Conservation (phyloP, 2,888 invertebrate species). For the Andrena hattorfiana region DNA sequence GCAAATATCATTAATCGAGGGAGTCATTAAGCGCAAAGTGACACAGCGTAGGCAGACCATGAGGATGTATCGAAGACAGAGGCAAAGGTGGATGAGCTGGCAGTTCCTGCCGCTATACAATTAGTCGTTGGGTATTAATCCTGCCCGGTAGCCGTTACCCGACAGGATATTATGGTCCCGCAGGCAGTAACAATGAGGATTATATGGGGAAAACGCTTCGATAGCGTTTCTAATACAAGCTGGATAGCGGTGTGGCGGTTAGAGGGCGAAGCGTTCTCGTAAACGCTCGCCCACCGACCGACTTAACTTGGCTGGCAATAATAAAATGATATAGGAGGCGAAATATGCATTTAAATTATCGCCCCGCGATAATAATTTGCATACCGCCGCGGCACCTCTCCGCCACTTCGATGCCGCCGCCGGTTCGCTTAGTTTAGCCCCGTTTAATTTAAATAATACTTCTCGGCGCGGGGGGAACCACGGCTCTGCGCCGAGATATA, state of each 20-base stretch:
- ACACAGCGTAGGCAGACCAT: conserved; percentile 49
- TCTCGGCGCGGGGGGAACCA: conserved; percentile 77
- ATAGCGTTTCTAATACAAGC: conserved; percentile 81
- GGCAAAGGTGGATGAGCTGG: conserved; percentile 71
- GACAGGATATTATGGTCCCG: conserved; percentile 80
- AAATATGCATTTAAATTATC: conserved; percentile 86
- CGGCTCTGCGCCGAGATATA: conserved; percentile 82
- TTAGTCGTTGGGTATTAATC: conserved; percentile 80
- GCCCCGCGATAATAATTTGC: conserved; percentile 85
- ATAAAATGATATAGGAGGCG: conserved; percentile 85
- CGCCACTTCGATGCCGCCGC: conserved; percentile 74
- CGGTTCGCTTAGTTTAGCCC: conserved; percentile 85
- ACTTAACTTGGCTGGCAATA: conserved; percentile 84
- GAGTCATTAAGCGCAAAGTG: conserved; percentile 57
- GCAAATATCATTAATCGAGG: conserved; percentile 59
- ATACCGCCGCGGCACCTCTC: conserved; percentile 81
- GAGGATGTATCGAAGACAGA: conserved; percentile 65
- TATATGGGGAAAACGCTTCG: conserved; percentile 81
- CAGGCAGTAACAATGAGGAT: conserved; percentile 81
- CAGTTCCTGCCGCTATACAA: conserved; percentile 73
- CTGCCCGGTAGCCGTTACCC: conserved; percentile 76
- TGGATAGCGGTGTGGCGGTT: conserved; percentile 43
- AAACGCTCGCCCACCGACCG: conserved; percentile 79
- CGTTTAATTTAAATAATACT: conserved; percentile 86
- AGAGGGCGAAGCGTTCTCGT: conserved; percentile 68